Evolutionary conservation across 2,888 invertebrate species (phyloP).

Genomic region (Eristalinus sepulchralis): DNA sequence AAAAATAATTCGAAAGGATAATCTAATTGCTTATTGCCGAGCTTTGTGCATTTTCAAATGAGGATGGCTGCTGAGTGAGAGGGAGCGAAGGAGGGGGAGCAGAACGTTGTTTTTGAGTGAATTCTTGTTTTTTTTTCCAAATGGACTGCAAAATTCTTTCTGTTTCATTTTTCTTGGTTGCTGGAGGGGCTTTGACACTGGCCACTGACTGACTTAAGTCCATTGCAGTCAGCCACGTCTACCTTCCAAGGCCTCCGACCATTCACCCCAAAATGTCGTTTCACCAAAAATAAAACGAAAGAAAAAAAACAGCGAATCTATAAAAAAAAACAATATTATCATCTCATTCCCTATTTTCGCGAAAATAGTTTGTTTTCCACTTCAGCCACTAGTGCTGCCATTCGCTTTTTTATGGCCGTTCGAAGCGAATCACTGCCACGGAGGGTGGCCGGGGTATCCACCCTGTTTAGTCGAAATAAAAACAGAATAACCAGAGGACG

Average conservation of each 20-base stretch:
- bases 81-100: too few species aligned
- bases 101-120: too few species aligned
- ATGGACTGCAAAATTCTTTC: too few species aligned
- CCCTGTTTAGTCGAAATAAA: background rate
- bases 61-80: slow-evolving; percentile 26
- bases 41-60: slow-evolving; percentile 67
- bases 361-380: slow-evolving; percentile 28
- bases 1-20: slow-evolving; percentile 68
- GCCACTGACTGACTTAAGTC: too few species aligned
- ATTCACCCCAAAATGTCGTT: too few species aligned
- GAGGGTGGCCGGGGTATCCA: background rate
- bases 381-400: slow-evolving; percentile 19
- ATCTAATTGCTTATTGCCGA: slow-evolving; percentile 68
- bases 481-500: slow-evolving; percentile 15
- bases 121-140: too few species aligned
- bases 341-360: background rate
- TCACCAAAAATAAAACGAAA: background rate
- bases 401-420: slow-evolving; percentile 30
- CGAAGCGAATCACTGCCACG: slow-evolving; percentile 8
- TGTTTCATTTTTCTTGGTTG: too few species aligned
- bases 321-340: slow-evolving; percentile 6
- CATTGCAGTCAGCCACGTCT: too few species aligned
- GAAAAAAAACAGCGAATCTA: slow-evolving; percentile 4
- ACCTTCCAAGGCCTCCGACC: too few species aligned
- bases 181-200: too few species aligned